Base-by-base conservation (phyloP, 2,888 invertebrate genomes). In the Zeuzera pyrina region DNA sequence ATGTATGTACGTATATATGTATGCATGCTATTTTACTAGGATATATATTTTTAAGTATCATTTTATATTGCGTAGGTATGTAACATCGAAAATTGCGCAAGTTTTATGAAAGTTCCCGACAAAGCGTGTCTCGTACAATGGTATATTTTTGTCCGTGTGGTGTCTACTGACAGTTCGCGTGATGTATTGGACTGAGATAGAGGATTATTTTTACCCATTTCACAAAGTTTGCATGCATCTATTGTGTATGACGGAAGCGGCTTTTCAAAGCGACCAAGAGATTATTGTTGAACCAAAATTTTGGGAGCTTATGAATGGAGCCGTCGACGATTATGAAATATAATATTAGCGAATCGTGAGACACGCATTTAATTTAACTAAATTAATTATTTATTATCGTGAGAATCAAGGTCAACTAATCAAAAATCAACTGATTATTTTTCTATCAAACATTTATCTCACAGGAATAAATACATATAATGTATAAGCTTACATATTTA, bases 181-280 rank as follows among this genome's bases (percentile, higher is more conserved):
- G 83, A 83, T 81, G 81, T 81, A 83, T 83, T 81, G 74, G 71
- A 55, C 63, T 58, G 48, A 61, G 66, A 63, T 57, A 60, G 69
- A 66, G 76, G 79, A 79, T 81, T 83, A 83, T 81, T 79, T 81
- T 78, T 79, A 71, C 78, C 78, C 74, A 73, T 81, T 79, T 78
- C 74, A 77, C 73, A 51, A 79, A 78, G 76, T 81, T 81, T 71
- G 77, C 83, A 76, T 76, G 77, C 77, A 67, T 62, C 79, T 69
- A 77, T 81, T 81, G 79, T 83, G 49, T 43, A 47, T 52, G 49
- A 50, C 79, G 83, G 83, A 83, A 81, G 78, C 79, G 79, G 78
- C 67, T 44, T 52, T 43, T 71, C 73, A 81, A 81, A 78, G 76
- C 61, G 51, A 47, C 57, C 55, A 49, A 57, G 59, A 66, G 76